phyloP scores from a whole-genome alignment of 1,140 invertebrate genomes.

The Microplitis mediator region DNA sequence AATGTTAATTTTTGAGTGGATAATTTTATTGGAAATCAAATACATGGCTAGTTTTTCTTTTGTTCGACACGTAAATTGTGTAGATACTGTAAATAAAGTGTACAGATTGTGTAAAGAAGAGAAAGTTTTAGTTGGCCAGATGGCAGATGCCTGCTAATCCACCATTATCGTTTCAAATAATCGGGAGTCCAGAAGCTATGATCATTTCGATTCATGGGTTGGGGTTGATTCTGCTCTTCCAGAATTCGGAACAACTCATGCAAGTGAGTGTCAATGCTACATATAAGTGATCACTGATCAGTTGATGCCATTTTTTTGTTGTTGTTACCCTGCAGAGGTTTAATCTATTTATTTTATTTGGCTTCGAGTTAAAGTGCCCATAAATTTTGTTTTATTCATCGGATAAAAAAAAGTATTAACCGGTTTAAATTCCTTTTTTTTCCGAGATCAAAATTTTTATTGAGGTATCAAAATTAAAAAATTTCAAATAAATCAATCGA shows the following conservation, averaged over 20 bases:
- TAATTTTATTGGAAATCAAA: background rate
- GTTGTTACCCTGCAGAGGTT: no score
- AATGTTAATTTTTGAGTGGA: background rate
- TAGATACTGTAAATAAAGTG: background rate
- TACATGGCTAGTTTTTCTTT: no score
- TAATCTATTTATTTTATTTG: no score
- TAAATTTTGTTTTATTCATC: no score
- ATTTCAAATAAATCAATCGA: no score
- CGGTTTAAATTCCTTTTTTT: no score
- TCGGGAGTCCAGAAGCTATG: conserved; percentile 36
- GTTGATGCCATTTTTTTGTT: no score
- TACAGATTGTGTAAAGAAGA: no score
- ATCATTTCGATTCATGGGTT: conserved; percentile 46
- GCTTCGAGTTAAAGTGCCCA: no score
- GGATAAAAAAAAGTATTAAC: no score
- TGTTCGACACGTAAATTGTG: background rate
- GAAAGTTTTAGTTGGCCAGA: conserved; percentile 29
- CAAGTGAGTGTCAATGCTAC: conserved; percentile 29
- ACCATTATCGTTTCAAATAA: conserved; percentile 53
- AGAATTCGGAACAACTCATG: conserved; percentile 30
- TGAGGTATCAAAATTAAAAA: no score
- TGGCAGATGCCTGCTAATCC: conserved; percentile 52
- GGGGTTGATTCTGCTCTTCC: conserved; percentile 16
- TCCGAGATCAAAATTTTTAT: no score
- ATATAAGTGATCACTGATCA: conserved; percentile 31